Base-by-base conservation (phyloP, 2,888 invertebrate species). In the Melitaea athalia region DNA sequence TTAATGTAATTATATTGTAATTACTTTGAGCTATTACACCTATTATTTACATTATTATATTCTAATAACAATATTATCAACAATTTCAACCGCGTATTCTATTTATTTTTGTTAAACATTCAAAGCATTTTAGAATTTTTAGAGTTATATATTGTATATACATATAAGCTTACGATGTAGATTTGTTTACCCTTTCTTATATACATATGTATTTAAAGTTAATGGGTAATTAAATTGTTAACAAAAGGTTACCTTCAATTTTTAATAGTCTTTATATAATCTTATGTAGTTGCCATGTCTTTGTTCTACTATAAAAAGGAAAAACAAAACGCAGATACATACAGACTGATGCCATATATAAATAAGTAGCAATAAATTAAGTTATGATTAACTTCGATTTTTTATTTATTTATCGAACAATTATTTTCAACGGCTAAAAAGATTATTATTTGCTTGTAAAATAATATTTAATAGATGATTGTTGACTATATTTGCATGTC, bases 51-150 rank as follows among this genome's bases (percentile, higher is more conserved):
- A 52, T 31, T 24, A 52, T 52, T 52, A 24, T 52, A 31, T 52
- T 52, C 52, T 52, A 24, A 52, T 52, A 52, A 52, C 52, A 52
- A 52, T n/a, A n/a, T 52, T 24, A 52, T 17, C 52, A 52, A 52
- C 52, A 52, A 52, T 52, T 12, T 24, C 45, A 45, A 45, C 45
- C 4, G 45, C 14, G 10, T 45, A 45, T 45, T 10, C 45, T 45
- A 45, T 11, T 10, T 45, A 45, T 45, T 45, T 12, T 12, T 45
- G 8, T 45, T 12, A 45, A 45, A 45, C 14, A 45, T 45, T 11
- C 45, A 14, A 45, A 45, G 45, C 45, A 11, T 45, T 45, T 45
- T 14, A 45, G 12, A 45, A 3, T 45, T 45, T 45, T 45, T 14
- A 45, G 12, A 45, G 14, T 45, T 45, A 11, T 45, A 45, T 3